phyloP scores from a whole-genome alignment of 2,888 invertebrate species.

The Blomia tropicalis region DNA sequence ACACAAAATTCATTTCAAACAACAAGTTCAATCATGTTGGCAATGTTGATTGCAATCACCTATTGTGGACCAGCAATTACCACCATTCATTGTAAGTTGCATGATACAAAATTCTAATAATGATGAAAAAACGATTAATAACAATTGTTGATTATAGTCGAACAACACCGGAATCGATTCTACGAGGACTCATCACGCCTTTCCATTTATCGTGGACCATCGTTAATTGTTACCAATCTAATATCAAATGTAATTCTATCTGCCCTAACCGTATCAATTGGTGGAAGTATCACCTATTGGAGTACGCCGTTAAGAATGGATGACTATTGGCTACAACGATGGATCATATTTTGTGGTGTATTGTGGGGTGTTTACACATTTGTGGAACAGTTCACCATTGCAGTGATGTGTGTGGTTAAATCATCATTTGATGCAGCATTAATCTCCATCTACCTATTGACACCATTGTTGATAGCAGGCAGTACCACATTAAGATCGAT shows the following conservation, averaged over 20 bases:
- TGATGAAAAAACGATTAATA: background rate
- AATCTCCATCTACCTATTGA: conserved; percentile 58
- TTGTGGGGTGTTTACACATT: conserved; percentile 71
- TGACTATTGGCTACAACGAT: conserved; percentile 34
- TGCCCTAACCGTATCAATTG: conserved; percentile 53
- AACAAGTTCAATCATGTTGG: conserved; percentile 53
- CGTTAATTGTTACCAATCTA: conserved; percentile 63
- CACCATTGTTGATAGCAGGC: conserved; percentile 48
- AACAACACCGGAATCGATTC: conserved; percentile 69
- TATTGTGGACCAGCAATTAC: conserved; percentile 53
- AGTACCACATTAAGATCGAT: conserved; percentile 66
- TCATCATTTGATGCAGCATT: conserved; percentile 59
- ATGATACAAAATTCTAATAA: conserved; percentile 1
- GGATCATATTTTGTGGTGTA: conserved; percentile 50
- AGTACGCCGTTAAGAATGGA: conserved; percentile 30
- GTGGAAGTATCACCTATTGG: conserved; percentile 39
- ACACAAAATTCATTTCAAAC: conserved; percentile 54
- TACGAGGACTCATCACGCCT: conserved; percentile 70
- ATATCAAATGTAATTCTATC: conserved; percentile 66
- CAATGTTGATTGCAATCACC: conserved; percentile 50
- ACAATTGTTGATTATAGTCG: conserved; percentile 30
- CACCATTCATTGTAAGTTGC: conserved; percentile 33
- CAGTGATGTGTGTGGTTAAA: conserved; percentile 61
- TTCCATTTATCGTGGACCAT: conserved; percentile 69
- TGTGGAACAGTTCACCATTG: conserved; percentile 63